phyloP scores from a whole-genome alignment of 2,113 vertebrate genomes.

The Melanotaenia duboulayi region DNA sequence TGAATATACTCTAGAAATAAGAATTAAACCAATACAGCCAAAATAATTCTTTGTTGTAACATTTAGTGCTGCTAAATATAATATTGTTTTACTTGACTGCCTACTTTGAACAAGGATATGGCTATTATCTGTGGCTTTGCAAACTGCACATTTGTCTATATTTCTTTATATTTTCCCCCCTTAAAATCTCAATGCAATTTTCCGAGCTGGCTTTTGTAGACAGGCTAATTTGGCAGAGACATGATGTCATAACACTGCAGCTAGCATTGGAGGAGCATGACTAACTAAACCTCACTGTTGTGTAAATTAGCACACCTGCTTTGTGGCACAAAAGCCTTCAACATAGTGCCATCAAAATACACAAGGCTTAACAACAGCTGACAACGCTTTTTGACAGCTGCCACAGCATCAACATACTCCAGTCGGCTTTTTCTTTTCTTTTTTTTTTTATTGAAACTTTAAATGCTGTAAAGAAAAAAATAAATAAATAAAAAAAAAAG shows the following conservation, averaged over 20 bases:
- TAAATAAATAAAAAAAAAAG: constrained; percentile 5
- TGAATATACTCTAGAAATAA: background rate
- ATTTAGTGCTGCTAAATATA: background rate
- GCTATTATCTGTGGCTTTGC: constrained; percentile 3
- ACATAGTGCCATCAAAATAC: constrained; percentile 47
- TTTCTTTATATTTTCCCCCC: background rate
- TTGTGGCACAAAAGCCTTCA: constrained; percentile 33
- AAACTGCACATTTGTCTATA: background rate
- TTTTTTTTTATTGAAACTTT: constrained; percentile 50
- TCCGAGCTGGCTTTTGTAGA: constrained; percentile 22
- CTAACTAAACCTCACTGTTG: constrained; percentile 52
- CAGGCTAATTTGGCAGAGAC: constrained; percentile 15
- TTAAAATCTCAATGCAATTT: constrained; percentile 2
- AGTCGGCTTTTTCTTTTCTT: constrained; percentile 26
- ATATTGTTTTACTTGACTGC: background rate
- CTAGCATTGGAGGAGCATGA: constrained; percentile 29
- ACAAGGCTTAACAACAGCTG: constrained; percentile 70
- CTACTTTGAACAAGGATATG: background rate
- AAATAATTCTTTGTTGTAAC: background rate
- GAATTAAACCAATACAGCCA: background rate
- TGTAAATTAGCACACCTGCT: constrained; percentile 73
- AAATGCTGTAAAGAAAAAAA: background rate
- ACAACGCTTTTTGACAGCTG: constrained; percentile 60
- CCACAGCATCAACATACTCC: constrained; percentile 49
- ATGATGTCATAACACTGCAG: constrained; percentile 35